Conservation (phyloP, 2,113 vertebrate species). For the Chauna torquata region DNA sequence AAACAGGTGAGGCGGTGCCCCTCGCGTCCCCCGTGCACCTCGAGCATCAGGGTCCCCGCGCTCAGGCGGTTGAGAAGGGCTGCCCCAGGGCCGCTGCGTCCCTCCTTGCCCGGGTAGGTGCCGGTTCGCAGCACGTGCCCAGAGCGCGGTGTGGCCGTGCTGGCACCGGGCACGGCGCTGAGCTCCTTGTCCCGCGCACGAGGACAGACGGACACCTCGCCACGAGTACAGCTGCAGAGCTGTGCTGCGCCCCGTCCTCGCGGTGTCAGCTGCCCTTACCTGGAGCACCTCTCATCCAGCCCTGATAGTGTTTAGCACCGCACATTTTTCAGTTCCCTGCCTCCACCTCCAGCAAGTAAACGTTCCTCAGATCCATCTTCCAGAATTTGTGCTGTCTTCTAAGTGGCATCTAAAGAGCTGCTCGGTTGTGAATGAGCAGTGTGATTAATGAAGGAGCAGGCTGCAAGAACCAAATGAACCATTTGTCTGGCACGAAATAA, state of each 20-base stretch:
- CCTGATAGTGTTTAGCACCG: neutral
- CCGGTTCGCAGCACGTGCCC: too few relatives aligned
- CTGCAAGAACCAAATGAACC: neutral
- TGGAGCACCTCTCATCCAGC: neutral
- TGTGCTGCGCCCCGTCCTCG: too few relatives aligned
- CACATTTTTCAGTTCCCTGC: neutral
- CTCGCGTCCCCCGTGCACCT: too few relatives aligned
- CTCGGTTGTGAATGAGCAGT: neutral
- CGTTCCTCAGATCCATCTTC: neutral
- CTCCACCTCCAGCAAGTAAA: neutral
- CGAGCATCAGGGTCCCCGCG: neutral
- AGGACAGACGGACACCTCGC: neutral
- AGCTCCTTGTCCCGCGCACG: neutral
- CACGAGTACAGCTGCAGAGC: too few relatives aligned
- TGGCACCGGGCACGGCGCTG: too few relatives aligned
- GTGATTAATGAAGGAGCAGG: slow-evolving; percentile 40
- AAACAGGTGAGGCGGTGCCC: slow-evolving; percentile 82
- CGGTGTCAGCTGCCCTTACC: neutral
- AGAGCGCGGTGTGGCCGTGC: neutral
- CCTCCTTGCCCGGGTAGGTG: neutral
- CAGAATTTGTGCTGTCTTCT: neutral
- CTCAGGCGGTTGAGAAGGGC: too few relatives aligned
- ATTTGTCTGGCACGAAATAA: neutral
- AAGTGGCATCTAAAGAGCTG: neutral
- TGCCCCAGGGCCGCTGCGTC: too few relatives aligned